Conservation (phyloP, 2,888 invertebrate species). For the Smittia aterrima region DNA sequence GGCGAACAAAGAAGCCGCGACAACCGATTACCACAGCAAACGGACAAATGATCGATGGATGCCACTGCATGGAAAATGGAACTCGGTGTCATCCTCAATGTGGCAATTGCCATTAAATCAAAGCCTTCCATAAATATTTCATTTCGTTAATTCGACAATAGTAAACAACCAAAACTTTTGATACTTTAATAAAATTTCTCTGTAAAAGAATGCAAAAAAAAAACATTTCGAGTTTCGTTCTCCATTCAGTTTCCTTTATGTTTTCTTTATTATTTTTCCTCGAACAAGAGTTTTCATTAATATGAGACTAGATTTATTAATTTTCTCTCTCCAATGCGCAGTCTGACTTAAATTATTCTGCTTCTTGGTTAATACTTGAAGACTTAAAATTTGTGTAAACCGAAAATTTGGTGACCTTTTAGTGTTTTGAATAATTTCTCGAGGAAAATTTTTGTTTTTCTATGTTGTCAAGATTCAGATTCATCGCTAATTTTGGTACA, state of each 20-base stretch:
- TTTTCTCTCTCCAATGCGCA: background rate
- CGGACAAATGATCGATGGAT: background rate
- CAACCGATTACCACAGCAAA: background rate
- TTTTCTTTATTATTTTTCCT: background rate
- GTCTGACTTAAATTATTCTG: background rate
- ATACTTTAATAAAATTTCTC: background rate
- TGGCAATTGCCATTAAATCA: constrained; percentile 4
- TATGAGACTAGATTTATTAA: constrained; percentile 6
- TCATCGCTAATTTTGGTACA: background rate
- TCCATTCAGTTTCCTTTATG: background rate
- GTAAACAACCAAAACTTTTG: background rate
- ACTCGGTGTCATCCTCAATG: constrained; percentile 17
- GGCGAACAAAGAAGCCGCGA: constrained; percentile 74
- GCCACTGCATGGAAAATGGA: background rate
- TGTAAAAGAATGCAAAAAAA: background rate
- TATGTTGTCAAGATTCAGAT: background rate
- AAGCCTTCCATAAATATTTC: no score
- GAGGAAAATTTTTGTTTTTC: background rate
- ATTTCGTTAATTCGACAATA: no score
- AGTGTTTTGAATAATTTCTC: background rate
- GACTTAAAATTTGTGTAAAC: background rate
- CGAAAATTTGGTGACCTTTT: background rate
- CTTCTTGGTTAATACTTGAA: background rate
- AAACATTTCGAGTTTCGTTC: background rate
- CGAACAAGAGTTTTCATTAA: background rate